A percentile compares a stretch with the other conserved stretches of the same genome.
These are phyloP conservation scores for Syngnathus floridae DNA, from an alignment of 2,113 vertebrate species.

Conservation along the genomic window DNA sequence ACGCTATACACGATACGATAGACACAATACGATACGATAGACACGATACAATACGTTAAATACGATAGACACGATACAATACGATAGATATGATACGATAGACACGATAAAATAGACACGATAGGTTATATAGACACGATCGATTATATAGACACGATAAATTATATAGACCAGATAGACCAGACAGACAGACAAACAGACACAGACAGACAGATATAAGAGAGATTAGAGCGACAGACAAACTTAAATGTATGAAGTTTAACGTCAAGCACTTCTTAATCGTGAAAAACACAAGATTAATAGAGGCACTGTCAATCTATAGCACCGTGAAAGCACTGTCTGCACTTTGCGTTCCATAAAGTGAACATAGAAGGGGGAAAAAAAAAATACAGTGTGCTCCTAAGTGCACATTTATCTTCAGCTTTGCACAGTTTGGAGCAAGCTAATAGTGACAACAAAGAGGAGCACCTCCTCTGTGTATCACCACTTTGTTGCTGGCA, in stretches of 20 bases:
- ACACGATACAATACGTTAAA: no score
- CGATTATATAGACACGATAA: no score
- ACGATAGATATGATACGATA: no score
- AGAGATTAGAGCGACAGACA: no score
- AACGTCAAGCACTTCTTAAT: neutral
- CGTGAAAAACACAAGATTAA: neutral
- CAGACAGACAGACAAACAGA: neutral
- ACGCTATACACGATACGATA: no score
- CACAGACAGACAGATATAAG: neutral
- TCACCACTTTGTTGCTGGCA: conserved; percentile 20
- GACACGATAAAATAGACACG: no score
- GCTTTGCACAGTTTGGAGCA: conserved; percentile 9
- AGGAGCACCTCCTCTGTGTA: neutral
- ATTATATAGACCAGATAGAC: no score
- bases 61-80: no score
- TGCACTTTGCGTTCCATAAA: neutral
- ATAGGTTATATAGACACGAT: no score
- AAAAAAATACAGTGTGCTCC: neutral
- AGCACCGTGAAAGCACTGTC: neutral
- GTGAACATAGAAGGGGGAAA: neutral
- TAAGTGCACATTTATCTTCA: neutral
- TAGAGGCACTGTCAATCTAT: neutral
- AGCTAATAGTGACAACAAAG: conserved; percentile 11
- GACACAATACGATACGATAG: no score
- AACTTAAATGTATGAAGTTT: no score